A percentile compares a stretch with the other conserved stretches of the same genome.
These are phyloP conservation scores for Mizuhopecten yessoensis DNA, from an alignment of 1,140 invertebrate species.

Conservation along the genomic window DNA sequence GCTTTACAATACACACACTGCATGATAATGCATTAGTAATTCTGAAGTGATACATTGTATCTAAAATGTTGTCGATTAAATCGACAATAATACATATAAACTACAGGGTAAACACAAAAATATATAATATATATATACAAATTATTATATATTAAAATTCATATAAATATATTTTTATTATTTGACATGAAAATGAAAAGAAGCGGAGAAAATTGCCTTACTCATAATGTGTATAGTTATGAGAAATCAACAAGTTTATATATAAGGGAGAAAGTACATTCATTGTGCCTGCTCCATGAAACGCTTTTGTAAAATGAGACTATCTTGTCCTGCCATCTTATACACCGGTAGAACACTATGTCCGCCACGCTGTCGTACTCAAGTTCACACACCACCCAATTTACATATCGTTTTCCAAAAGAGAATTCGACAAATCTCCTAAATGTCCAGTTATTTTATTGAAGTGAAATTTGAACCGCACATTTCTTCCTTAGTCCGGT, in stretches of 20 bases:
- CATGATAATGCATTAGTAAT: background rate
- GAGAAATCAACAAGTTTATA: background rate
- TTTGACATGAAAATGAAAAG: background rate
- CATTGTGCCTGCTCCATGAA: background rate
- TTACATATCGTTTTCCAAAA: background rate
- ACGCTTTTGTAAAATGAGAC: background rate
- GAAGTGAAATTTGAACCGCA: background rate
- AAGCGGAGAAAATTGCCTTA: background rate
- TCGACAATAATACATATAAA: background rate
- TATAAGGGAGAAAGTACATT: background rate
- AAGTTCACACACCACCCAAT: background rate
- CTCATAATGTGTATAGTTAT: background rate
- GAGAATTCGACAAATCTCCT: slow-evolving; percentile 4
- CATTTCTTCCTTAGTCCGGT: background rate
- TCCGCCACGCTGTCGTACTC: background rate
- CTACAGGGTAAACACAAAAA: too few relatives aligned
- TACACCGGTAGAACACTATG: background rate
- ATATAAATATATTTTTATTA: background rate
- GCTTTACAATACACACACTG: background rate
- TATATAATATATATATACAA: too few relatives aligned
- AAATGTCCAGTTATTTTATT: background rate
- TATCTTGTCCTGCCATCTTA: background rate
- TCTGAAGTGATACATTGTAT: too few relatives aligned
- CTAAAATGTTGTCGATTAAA: background rate
- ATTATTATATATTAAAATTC: too few relatives aligned